These are phyloP conservation scores for Tuta absoluta DNA, from an alignment of 2,888 invertebrate species.

Conservation along the genomic window DNA sequence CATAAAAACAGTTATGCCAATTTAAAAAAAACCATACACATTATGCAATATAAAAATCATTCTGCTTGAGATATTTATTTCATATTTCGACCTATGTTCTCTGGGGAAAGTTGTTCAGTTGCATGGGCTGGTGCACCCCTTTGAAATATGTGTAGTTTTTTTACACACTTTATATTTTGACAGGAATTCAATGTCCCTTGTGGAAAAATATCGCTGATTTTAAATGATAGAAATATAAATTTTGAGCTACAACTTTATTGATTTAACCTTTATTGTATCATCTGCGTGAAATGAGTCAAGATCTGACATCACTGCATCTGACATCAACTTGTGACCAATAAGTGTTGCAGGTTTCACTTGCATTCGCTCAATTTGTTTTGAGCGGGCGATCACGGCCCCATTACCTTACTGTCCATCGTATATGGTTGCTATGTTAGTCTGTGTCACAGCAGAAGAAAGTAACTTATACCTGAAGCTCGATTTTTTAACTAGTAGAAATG, in stretches of 20 bases:
- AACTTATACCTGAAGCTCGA: no score
- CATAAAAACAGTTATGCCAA: conserved; percentile 1
- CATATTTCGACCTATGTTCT: no score
- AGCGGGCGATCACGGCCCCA: conserved; percentile 16
- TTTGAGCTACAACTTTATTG: neutral
- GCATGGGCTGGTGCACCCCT: no score
- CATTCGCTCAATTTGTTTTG: conserved; percentile 28
- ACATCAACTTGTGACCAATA: conserved; percentile 18
- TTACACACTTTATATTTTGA: neutral
- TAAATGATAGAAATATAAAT: neutral
- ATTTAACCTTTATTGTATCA: conserved; percentile 1
- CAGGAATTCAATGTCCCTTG: neutral
- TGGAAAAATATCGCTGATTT: neutral
- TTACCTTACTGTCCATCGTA: neutral
- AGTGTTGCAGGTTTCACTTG: conserved; percentile 27
- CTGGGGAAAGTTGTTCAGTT: no score
- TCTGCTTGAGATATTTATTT: no score
- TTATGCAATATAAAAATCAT: conserved; percentile 18
- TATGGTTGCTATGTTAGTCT: no score
- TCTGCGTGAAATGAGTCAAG: conserved; percentile 2
- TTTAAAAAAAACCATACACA: conserved; percentile 5
- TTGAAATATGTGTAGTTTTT: neutral
- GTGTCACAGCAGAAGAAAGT: no score
- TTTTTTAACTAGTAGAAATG: no score
- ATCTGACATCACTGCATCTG: conserved; percentile 9